Percentiles rank a stretch among this genome's conserved stretches.
Evolutionary conservation across 1,140 invertebrate species (phyloP).

Genomic region (Acromyrmex charruanus): DNA sequence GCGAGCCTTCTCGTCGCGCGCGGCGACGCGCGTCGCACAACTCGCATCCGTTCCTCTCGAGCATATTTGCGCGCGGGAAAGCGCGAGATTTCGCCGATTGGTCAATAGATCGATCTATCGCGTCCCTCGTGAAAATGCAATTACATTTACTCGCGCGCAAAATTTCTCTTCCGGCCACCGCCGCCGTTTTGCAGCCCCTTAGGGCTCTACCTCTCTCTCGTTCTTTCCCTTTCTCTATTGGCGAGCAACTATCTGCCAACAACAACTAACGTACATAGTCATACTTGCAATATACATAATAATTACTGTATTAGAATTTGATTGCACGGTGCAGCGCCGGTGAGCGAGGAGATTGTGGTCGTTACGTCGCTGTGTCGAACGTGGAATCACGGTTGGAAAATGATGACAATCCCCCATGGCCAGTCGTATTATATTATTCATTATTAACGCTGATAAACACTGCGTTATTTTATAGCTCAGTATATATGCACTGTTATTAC

Average conservation of each 20-base stretch:
- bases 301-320: constrained; percentile 64
- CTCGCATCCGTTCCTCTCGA: constrained; percentile 65
- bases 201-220: constrained; percentile 28
- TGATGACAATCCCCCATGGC: constrained; percentile 37
- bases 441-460: constrained; percentile 49
- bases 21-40: constrained; percentile 74
- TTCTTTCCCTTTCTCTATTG: constrained; percentile 11
- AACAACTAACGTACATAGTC: constrained; percentile 60
- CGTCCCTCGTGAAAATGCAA: constrained; percentile 80
- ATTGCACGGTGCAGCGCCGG: constrained; percentile 61
- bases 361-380: constrained; percentile 52
- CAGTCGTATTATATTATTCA: constrained; percentile 47
- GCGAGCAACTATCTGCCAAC: background rate
- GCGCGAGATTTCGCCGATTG: constrained; percentile 77
- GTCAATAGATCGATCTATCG: constrained; percentile 71
- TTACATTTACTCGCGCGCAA: constrained; percentile 77
- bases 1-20: constrained; percentile 66
- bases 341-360: constrained; percentile 59
- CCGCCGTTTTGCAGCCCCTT: constrained; percentile 30
- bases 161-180: constrained; percentile 80
- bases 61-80: constrained; percentile 78
- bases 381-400: constrained; percentile 52
- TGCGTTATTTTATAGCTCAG: constrained; percentile 24
- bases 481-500: constrained; percentile 24
- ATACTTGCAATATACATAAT: constrained; percentile 68